Evolutionary conservation across 2,888 invertebrate genomes (phyloP), one percentile per base, ranked within the genome.

Genomic region (Pediacus dermestoides): DNA sequence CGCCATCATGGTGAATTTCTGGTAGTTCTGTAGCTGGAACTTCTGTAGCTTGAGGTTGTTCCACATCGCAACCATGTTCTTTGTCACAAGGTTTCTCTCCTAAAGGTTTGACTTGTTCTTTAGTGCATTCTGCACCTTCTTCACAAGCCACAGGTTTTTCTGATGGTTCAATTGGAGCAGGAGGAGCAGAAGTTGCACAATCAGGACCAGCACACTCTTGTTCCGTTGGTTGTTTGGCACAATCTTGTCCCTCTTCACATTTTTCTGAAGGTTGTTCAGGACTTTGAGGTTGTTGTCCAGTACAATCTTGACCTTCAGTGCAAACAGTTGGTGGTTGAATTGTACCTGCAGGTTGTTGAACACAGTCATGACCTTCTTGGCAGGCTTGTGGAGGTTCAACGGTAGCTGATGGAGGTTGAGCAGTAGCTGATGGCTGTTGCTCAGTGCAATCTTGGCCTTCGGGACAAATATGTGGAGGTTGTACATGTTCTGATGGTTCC

Each of bases 181-280:
- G n/a, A n/a, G n/a, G n/a, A 26, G n/a, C 10, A 18, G 21, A 18
- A 18, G 21, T 18, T 7, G 8, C 21, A 18, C 21, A 18, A 18
- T 18, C 21, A 7, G 21, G 6, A 18, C 21, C 21, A 18, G 21
- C 8, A 18, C 21, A 18, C 8, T 18, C 21, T n/a, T 18, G 21
- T n/a, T 18, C 21, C 6, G 21, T 6, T n/a, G 21, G 6, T 18
- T 6, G 6, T n/a, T 18, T n/a, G 21, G 6, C 14, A 28, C 13
- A 28, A 12, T n/a, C 28, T 28, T 28, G 7, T 8, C 7, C 3
- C n/a, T 13, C 28, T 28, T 28, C 11, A 11, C 28, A 28, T 21
- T 21, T 21, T 21, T 21, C 21, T 21, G 21, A 8, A 16, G 31
- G 16, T 31, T 31, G 7, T 31, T 31, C 31, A 9, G 31, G 16